Conservation (phyloP, 2,888 invertebrate species). For the Cheilosia soror region DNA sequence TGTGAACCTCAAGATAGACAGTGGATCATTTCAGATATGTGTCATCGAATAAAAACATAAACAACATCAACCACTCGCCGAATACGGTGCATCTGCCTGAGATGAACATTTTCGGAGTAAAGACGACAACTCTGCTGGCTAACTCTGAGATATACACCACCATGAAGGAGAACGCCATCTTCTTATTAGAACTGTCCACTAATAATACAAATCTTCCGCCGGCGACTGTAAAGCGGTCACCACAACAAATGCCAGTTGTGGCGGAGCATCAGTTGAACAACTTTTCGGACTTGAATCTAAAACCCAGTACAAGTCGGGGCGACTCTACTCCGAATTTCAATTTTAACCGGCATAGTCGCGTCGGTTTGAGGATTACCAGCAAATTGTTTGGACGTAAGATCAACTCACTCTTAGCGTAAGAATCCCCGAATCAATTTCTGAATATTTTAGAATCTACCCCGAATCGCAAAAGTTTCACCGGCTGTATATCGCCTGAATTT, state of each 20-base stretch:
- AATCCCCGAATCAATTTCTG: not conserved
- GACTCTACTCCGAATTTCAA: constrained; percentile 78
- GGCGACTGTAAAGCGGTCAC: constrained; percentile 79
- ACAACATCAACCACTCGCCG: constrained; percentile 81
- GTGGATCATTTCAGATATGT: constrained; percentile 78
- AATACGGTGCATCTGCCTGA: constrained; percentile 80
- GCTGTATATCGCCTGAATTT: constrained; percentile 81
- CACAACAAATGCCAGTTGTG: constrained; percentile 83
- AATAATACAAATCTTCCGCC: constrained; percentile 83
- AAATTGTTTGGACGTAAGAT: constrained; percentile 76
- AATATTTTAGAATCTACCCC: constrained; percentile 78
- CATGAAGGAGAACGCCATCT: constrained; percentile 97
- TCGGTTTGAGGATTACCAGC: constrained; percentile 80
- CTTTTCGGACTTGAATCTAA: constrained; percentile 80
- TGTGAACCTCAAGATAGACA: constrained; percentile 77
- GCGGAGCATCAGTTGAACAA: constrained; percentile 82
- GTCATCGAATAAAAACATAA: constrained; percentile 81
- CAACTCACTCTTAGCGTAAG: not conserved
- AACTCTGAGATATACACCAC: constrained; percentile 85
- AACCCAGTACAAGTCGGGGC: constrained; percentile 83
- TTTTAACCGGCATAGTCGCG: constrained; percentile 80
- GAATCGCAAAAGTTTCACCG: constrained; percentile 81
- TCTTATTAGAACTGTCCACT: constrained; percentile 94
- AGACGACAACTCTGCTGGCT: constrained; percentile 81
- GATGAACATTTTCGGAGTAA: constrained; percentile 83